Conservation (phyloP, 2,888 invertebrate species). For the Oscheius sp. region DNA sequence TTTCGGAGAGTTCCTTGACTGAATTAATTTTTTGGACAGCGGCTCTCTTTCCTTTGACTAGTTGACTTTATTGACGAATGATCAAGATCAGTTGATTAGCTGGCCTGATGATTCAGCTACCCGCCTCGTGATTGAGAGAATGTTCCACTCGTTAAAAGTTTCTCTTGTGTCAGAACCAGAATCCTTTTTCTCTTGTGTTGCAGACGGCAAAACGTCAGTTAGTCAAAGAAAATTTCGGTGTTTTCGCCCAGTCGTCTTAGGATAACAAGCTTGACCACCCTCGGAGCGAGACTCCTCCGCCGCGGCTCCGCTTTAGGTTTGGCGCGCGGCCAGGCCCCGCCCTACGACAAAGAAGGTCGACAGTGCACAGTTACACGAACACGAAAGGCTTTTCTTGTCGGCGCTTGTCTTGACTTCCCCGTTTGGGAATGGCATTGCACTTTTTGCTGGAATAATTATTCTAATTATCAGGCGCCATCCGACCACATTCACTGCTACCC, state of each 20-base stretch:
- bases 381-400: conserved; percentile 24
- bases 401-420: conserved; percentile 1
- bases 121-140: no score
- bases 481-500: not conserved
- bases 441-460: conserved; percentile 2
- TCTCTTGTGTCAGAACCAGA: not conserved
- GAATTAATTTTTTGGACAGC: no score
- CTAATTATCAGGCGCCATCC: conserved; percentile 1
- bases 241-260: not conserved
- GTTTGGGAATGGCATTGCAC: not conserved
- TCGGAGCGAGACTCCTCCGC: conserved; percentile 3
- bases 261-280: not conserved
- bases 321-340: conserved; percentile 28
- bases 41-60: no score
- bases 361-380: conserved; percentile 30
- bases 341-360: conserved; percentile 29
- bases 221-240: not conserved
- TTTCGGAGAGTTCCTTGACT: no score
- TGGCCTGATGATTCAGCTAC: no score
- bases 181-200: conserved; percentile 13
- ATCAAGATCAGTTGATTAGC: no score
- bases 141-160: not conserved
- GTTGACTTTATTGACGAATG: no score
- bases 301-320: conserved; percentile 25
- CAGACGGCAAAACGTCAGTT: not conserved